Percentiles rank a stretch among this genome's conserved stretches.
phyloP scores from a whole-genome alignment of 2,888 invertebrate genomes.

The Orthonychiurus folsomi region DNA sequence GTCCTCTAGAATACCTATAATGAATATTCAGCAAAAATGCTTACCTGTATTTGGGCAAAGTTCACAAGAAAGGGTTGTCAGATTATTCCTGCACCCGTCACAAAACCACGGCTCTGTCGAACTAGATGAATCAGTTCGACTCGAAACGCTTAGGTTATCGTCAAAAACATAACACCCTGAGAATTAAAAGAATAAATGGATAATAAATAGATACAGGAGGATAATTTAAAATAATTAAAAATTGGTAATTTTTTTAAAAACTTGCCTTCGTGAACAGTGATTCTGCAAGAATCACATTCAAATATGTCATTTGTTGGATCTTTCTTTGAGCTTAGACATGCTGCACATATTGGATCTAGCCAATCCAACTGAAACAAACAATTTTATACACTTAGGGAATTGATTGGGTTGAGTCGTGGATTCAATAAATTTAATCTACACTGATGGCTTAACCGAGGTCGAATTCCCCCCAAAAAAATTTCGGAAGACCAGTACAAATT shows the following conservation, averaged over 20 bases:
- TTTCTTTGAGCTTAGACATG: slow-evolving; percentile 88
- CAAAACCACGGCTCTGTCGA: slow-evolving; percentile 99
- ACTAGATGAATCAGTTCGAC: slow-evolving; percentile 77
- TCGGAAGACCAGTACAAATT: not conserved
- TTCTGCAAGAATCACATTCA: slow-evolving; percentile 93
- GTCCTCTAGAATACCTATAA: too few relatives aligned
- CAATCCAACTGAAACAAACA: slow-evolving; percentile 11
- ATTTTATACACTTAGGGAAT: too few relatives aligned
- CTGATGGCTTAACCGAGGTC: too few relatives aligned
- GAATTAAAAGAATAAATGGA: slow-evolving; percentile 15
- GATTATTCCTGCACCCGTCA: slow-evolving; percentile 90
- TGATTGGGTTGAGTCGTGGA: too few relatives aligned
- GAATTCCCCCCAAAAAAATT: slow-evolving; percentile 2
- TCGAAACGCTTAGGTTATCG: slow-evolving; percentile 80
- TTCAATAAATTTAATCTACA: too few relatives aligned
- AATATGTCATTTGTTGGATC: slow-evolving; percentile 93
- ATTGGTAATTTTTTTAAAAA: too few relatives aligned
- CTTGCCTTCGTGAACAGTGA: slow-evolving; percentile 87
- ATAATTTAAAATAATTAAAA: slow-evolving; percentile 7
- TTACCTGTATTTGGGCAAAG: slow-evolving; percentile 80
- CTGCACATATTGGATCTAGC: slow-evolving; percentile 69
- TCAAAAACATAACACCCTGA: slow-evolving; percentile 86
- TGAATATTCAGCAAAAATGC: too few relatives aligned
- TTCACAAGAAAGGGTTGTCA: slow-evolving; percentile 81
- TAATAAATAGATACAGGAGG: not conserved